Evolutionary conservation across 2,113 vertebrate species (phyloP), one percentile per base, ranked within the genome.

Genomic region (Tiliqua scincoides): DNA sequence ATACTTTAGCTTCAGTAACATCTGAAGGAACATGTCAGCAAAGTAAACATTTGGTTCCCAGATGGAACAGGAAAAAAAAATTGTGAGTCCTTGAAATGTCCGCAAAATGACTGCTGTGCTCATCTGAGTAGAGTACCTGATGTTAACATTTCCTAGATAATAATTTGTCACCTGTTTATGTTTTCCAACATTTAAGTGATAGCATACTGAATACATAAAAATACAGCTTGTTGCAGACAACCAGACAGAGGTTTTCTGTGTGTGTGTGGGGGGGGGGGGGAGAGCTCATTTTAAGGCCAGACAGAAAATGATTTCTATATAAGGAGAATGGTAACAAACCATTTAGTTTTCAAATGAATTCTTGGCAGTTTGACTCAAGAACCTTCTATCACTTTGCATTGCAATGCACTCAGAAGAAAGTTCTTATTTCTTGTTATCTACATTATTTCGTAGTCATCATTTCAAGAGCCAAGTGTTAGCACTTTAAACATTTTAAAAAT

Each of bases 21-120:
- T 67, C 71, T 32, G 40, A 89, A 85, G 37, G 37, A 37, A 88
- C 67, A 35, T 40, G 76, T 40, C 15, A 11, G 80, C 57, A 82
- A 61, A 48, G 85, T 86, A 85, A 70, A 68, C 17, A 52, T 15
- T 48, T 0, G 32, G 18, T 75, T 89, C 90, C 77, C 62, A 80
- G 88, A 54, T 76, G 27, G 12, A 3, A 62, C 25, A 43, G 27
- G 37, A 25, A 30, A 30, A 65, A 23, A 25, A 8, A 21, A 35
- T 6, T 3, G 30, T 17, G 59, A 35, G n/a, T 57, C 61, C 21
- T 15, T 37, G 20, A 65, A 80, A 11, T 12, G 57, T 11, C 25
- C 37, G 32, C 10, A 35, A 20, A 25, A 62, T 1, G 25, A 61
- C n/a, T 59, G 20, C 17, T 79, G 20, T 62, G 14, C 18, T 43